phyloP scores from a whole-genome alignment of 2,888 invertebrate genomes.

The Proisotoma minuta region DNA sequence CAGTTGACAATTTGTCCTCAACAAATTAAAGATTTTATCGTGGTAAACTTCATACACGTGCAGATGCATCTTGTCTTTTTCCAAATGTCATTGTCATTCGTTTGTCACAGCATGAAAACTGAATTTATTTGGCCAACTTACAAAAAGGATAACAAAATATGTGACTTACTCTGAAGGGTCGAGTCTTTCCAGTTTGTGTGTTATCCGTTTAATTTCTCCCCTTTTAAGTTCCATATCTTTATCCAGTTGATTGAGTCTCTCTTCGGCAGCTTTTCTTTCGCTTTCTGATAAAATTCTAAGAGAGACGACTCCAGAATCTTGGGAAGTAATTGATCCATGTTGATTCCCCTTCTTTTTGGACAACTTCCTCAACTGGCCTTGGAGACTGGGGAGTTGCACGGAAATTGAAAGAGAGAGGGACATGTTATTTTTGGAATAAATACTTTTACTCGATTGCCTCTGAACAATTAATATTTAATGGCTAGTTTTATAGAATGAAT shows the following conservation, averaged over 20 bases:
- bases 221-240: slow-evolving; percentile 73
- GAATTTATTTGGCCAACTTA: too few species aligned
- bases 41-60: too few species aligned
- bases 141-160: not conserved
- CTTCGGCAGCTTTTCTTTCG: slow-evolving; percentile 59
- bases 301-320: slow-evolving; percentile 46
- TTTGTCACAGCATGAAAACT: too few species aligned
- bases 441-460: too few species aligned
- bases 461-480: too few species aligned
- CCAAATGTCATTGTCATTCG: too few species aligned
- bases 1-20: too few species aligned
- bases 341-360: slow-evolving; percentile 45
- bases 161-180: slow-evolving; percentile 81
- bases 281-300: slow-evolving; percentile 53
- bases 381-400: slow-evolving; percentile 54
- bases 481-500: not conserved
- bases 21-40: too few species aligned
- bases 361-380: slow-evolving; percentile 46
- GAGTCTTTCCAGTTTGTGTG: slow-evolving; percentile 71
- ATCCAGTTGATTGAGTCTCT: slow-evolving; percentile 59
- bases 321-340: slow-evolving; percentile 47
- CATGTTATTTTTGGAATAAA: too few species aligned
- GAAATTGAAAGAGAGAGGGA: too few species aligned
- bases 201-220: slow-evolving; percentile 73
- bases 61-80: too few species aligned